Evolutionary conservation across 2,797 vertebrate genomes (phyloP).

Genomic region (Sebastes nivosus): DNA sequence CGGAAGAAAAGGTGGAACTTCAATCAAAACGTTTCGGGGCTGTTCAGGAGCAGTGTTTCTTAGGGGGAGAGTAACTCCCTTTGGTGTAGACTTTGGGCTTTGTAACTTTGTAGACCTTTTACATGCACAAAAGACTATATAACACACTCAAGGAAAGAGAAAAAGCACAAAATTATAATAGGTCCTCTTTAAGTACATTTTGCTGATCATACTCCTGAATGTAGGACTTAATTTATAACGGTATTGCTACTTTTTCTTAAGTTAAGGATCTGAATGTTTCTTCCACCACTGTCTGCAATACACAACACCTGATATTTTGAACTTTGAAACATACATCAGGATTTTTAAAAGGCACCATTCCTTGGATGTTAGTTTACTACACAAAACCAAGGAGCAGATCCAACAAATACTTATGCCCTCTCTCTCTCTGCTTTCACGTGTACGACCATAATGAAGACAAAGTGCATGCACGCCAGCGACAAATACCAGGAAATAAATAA

Average conservation of each 20-base stretch:
- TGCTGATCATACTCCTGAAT: neutral
- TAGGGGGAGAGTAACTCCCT: too few relatives aligned
- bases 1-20: too few relatives aligned
- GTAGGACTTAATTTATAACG: neutral
- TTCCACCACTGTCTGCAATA: neutral
- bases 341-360: neutral
- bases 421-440: constrained; percentile 33
- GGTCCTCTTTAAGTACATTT: neutral
- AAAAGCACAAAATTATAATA: too few relatives aligned
- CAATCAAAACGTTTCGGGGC: too few relatives aligned
- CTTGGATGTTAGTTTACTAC: neutral
- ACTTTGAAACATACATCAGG: neutral
- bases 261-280: neutral
- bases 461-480: constrained; percentile 45
- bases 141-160: too few relatives aligned
- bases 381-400: constrained; percentile 20
- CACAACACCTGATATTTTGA: neutral
- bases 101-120: too few relatives aligned
- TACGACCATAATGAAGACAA: constrained; percentile 68
- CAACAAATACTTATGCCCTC: constrained; percentile 20
- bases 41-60: too few relatives aligned
- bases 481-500: constrained; percentile 77
- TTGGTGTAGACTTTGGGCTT: too few relatives aligned
- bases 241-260: neutral
- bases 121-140: too few relatives aligned